Conservation (phyloP, 2,797 vertebrate species). For the Eurystomus glaucurus region DNA sequence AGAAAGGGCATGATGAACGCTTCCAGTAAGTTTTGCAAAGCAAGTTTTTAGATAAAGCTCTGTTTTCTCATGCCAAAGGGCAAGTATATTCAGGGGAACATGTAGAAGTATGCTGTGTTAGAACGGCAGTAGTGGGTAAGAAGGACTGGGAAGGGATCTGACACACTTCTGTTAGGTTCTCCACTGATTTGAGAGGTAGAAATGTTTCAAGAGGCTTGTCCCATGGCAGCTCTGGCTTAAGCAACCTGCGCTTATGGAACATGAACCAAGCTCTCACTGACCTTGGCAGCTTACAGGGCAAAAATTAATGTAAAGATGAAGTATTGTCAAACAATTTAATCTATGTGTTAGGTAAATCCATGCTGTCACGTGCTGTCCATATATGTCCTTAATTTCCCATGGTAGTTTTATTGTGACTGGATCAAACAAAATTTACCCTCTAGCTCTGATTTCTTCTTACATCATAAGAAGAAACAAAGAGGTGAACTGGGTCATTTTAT, state of each 20-base stretch:
- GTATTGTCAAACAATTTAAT: not conserved
- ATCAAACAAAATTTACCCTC: not conserved
- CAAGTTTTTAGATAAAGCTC: not conserved
- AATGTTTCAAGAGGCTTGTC: not conserved
- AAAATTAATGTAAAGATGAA: constrained; percentile 34
- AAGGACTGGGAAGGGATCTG: not conserved
- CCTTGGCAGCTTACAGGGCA: constrained; percentile 17
- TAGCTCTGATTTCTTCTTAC: not conserved
- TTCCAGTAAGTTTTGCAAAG: not conserved
- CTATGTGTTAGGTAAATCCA: constrained; percentile 42
- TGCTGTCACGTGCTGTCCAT: not conserved
- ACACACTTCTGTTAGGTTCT: not conserved
- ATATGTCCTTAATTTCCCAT: not conserved
- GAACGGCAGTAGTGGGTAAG: not conserved
- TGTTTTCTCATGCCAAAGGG: not conserved
- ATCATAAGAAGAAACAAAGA: not conserved
- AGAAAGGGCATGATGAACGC: not conserved
- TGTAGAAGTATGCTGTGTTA: fast-evolving
- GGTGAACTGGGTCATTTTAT: not conserved
- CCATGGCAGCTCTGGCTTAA: not conserved
- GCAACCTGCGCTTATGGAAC: not conserved
- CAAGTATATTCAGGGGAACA: not conserved
- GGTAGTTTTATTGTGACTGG: not conserved
- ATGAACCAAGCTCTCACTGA: constrained; percentile 57
- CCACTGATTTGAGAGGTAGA: not conserved